These are phyloP conservation scores for Hemibates koningsi DNA, from an alignment of 2,113 vertebrate genomes.

Conservation along the genomic window DNA sequence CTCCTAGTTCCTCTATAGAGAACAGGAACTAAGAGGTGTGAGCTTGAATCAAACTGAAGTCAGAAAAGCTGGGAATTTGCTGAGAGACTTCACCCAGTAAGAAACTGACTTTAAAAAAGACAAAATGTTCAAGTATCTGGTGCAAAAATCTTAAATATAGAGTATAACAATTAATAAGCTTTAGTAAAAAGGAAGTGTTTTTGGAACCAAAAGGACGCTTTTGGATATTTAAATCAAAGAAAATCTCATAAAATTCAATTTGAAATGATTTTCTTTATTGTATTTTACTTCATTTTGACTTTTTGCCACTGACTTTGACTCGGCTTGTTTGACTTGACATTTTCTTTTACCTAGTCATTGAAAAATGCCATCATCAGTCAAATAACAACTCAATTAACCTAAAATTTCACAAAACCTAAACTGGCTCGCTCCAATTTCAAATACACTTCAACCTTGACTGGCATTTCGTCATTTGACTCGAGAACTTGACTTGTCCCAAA, in stretches of 20 bases:
- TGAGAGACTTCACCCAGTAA: not conserved
- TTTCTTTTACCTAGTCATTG: not conserved
- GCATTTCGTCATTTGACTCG: not conserved
- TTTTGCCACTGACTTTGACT: not conserved
- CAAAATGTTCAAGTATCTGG: not conserved
- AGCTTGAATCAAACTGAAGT: not conserved
- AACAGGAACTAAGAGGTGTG: not conserved
- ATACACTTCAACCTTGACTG: not conserved
- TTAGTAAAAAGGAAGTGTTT: not conserved
- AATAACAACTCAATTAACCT: not conserved
- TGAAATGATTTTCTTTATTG: not conserved
- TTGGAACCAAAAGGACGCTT: not conserved
- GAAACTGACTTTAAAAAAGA: not conserved
- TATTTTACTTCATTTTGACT: not conserved
- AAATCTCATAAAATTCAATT: not conserved
- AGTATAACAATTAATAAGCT: not conserved
- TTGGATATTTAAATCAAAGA: not conserved
- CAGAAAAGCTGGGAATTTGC: not conserved
- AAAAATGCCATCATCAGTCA: not conserved
- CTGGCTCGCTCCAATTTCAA: not conserved
- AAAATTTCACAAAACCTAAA: not conserved
- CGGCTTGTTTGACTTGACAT: not conserved
- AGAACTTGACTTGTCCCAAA: not conserved
- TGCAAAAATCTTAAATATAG: not conserved
- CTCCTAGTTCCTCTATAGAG: not conserved